These are phyloP conservation scores for Microctenopoma steveboyesi DNA, from an alignment of 2,797 vertebrate genomes.

Conservation along the genomic window DNA sequence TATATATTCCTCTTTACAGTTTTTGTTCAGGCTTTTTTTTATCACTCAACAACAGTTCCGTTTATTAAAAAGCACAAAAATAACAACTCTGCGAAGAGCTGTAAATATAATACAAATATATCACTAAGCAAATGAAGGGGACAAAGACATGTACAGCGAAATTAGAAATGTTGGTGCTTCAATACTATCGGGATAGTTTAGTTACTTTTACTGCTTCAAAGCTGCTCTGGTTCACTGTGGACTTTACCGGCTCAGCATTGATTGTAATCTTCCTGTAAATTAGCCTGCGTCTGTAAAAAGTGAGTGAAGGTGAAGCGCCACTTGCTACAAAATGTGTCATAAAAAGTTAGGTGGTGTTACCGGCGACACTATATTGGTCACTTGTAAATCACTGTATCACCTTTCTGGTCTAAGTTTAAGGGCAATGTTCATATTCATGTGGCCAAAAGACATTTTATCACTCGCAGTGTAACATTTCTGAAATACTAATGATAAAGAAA, in stretches of 20 bases:
- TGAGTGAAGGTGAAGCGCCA: background rate
- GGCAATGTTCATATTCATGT: too few species aligned
- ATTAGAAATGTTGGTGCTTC: background rate
- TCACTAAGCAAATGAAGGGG: background rate
- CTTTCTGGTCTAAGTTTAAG: too few species aligned
- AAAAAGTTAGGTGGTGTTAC: background rate
- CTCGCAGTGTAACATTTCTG: too few species aligned
- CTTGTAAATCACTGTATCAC: too few species aligned
- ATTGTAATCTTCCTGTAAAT: background rate
- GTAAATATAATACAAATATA: background rate
- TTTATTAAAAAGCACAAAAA: constrained; percentile 4
- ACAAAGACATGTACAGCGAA: background rate
- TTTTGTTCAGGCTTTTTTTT: background rate
- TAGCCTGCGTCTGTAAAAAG: background rate
- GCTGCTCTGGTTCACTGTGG: background rate
- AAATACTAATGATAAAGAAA: too few species aligned
- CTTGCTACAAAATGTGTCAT: background rate
- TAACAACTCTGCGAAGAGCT: background rate
- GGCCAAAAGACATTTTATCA: background rate
- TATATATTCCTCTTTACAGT: background rate
- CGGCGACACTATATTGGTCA: too few species aligned
- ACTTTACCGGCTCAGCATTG: background rate
- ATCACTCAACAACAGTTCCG: background rate
- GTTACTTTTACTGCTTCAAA: background rate
- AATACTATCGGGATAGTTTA: background rate